Evolutionary conservation across 2,113 vertebrate genomes (phyloP).

Genomic region (Calyptommatus sinebrachiatus): DNA sequence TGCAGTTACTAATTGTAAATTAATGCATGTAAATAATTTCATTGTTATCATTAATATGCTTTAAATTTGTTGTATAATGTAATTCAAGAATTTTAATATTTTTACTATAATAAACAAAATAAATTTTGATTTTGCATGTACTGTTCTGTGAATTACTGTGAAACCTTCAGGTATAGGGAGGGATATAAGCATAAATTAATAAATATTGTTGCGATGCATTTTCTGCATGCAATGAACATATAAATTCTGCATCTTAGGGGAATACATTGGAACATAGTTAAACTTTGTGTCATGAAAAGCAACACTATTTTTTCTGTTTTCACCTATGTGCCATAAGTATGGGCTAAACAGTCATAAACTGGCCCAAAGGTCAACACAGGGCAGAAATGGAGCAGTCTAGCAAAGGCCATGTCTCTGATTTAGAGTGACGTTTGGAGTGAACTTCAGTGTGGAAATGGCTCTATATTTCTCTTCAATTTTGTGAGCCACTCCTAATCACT

Average conservation of each 20-base stretch:
- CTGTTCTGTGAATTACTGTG: neutral
- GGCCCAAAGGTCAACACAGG: too few relatives aligned
- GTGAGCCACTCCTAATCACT: too few relatives aligned
- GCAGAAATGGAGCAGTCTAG: too few relatives aligned
- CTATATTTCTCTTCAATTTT: too few relatives aligned
- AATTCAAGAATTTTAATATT: conserved; percentile 14
- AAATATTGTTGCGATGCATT: neutral
- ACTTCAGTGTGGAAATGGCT: too few relatives aligned
- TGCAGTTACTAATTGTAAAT: conserved; percentile 3
- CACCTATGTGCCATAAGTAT: neutral
- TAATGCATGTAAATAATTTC: neutral
- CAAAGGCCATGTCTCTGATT: too few relatives aligned
- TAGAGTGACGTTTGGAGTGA: too few relatives aligned
- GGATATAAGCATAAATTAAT: too few relatives aligned
- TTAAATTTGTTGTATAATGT: conserved; percentile 8
- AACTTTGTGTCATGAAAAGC: neutral
- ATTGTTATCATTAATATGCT: neutral
- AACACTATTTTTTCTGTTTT: neutral
- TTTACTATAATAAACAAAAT: neutral
- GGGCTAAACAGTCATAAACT: neutral
- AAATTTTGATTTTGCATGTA: neutral
- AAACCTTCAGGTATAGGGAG: too few relatives aligned
- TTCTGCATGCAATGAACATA: neutral
- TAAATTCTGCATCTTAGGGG: neutral
- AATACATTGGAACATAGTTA: neutral